phyloP scores from a whole-genome alignment of 1,140 invertebrate genomes.

The Penaeus japonicus region DNA sequence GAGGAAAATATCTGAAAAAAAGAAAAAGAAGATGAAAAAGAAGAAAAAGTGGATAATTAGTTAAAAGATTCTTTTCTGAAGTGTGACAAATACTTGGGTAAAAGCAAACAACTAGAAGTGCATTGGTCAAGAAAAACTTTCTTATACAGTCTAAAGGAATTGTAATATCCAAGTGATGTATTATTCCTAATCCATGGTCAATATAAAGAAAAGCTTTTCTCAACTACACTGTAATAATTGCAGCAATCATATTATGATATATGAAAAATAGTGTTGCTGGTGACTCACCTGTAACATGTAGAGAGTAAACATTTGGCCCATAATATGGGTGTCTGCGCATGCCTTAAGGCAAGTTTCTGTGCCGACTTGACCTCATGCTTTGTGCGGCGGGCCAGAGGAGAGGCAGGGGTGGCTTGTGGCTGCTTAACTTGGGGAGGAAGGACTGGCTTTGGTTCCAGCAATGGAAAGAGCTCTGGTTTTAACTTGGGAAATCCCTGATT shows the following conservation, averaged over 20 bases:
- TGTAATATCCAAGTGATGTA: too few species aligned
- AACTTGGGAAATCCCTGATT: constrained; percentile 66
- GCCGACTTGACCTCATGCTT: constrained; percentile 94
- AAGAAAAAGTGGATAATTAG: too few species aligned
- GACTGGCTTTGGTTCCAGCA: constrained; percentile 61
- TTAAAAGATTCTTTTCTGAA: too few species aligned
- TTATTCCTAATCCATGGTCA: too few species aligned
- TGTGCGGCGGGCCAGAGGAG: constrained; percentile 89
- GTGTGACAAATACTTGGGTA: too few species aligned
- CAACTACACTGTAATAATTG: not conserved
- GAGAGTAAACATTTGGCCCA: constrained; percentile 92
- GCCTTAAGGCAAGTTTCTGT: constrained; percentile 84
- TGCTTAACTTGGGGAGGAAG: constrained; percentile 30
- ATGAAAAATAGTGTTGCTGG: not conserved
- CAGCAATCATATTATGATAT: not conserved
- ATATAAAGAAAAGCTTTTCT: not conserved
- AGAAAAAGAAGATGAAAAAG: not conserved
- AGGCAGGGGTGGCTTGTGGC: constrained; percentile 71
- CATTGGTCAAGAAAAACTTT: too few species aligned
- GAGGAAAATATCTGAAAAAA: not conserved
- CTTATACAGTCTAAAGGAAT: too few species aligned
- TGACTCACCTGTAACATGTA: constrained; percentile 76
- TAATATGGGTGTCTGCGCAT: constrained; percentile 75
- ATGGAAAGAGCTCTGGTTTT: constrained; percentile 70
- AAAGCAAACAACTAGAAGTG: too few species aligned